A percentile compares a stretch with the other conserved stretches of the same genome.
phyloP scores from a whole-genome alignment of 2,888 invertebrate genomes.

The Drosophila heteroneura region DNA sequence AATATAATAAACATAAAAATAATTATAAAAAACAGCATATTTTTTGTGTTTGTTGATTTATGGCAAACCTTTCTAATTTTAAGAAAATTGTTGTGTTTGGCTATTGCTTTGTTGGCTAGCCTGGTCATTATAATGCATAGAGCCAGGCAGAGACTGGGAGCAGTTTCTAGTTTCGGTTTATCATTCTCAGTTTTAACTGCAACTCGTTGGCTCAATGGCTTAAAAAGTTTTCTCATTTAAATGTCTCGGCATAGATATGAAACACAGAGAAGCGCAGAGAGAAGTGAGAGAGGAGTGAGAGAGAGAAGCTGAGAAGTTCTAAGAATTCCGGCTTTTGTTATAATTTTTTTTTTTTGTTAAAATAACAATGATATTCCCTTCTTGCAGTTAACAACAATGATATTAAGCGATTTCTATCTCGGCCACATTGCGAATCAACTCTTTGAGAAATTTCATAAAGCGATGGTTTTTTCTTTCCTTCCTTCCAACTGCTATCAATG shows the following conservation, averaged over 20 bases:
- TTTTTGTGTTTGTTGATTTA: too few relatives aligned
- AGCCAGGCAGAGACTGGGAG: background rate
- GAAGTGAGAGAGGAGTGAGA: background rate
- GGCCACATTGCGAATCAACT: background rate
- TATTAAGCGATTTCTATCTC: constrained; percentile 3
- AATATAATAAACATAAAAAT: too few relatives aligned
- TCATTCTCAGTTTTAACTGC: background rate
- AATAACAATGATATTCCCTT: background rate
- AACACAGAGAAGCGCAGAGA: constrained; percentile 12
- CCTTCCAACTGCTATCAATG: constrained; percentile 38
- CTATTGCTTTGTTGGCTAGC: background rate
- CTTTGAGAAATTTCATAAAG: constrained; percentile 5
- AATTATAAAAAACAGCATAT: too few relatives aligned
- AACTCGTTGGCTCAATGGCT: constrained; percentile 35
- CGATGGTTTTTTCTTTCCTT: background rate
- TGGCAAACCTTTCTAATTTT: background rate
- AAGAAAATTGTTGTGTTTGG: background rate
- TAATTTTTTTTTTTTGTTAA: background rate
- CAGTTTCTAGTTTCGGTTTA: background rate
- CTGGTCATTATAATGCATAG: constrained; percentile 11
- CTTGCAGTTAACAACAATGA: background rate
- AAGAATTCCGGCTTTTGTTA: constrained; percentile 6
- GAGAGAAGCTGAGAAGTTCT: constrained; percentile 2
- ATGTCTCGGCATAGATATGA: constrained; percentile 63
- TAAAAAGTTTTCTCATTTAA: constrained; percentile 82